Conservation (phyloP, 2,888 invertebrate genomes). For the Kuschelorhynchus macadamiae region DNA sequence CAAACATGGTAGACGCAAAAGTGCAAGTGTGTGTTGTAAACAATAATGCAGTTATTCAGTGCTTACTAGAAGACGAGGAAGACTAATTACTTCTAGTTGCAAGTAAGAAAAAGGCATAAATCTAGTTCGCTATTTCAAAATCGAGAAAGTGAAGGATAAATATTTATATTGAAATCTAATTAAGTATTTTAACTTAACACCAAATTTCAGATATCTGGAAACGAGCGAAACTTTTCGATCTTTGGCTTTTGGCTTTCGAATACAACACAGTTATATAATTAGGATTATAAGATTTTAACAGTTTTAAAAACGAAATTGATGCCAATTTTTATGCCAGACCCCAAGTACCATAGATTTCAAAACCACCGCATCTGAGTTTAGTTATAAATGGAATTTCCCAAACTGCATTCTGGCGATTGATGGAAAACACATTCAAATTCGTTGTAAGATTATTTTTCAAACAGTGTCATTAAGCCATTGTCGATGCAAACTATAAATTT, state of each 20-base stretch:
- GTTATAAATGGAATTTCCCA: conserved; percentile 21
- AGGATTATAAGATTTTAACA: conserved; percentile 10
- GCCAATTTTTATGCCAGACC: conserved; percentile 5
- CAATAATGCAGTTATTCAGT: too few species aligned
- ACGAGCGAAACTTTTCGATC: conserved; percentile 35
- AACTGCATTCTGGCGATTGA: conserved; percentile 23
- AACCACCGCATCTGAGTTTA: conserved; percentile 22
- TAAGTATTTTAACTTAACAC: too few species aligned
- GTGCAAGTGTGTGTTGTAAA: too few species aligned
- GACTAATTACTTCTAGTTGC: too few species aligned
- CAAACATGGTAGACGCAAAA: too few species aligned
- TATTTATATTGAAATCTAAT: not conserved
- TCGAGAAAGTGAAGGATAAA: not conserved
- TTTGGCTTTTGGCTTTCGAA: conserved; percentile 32
- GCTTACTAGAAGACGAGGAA: too few species aligned
- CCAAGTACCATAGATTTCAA: conserved; percentile 6
- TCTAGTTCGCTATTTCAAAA: too few species aligned
- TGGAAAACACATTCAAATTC: conserved; percentile 25
- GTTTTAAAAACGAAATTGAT: not conserved
- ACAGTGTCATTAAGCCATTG: not conserved
- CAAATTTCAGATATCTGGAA: conserved; percentile 34
- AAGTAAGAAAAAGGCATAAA: too few species aligned
- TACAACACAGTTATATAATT: conserved; percentile 16
- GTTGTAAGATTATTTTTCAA: conserved; percentile 17
- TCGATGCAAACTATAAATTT: too few species aligned